phyloP scores from a whole-genome alignment of 2,888 invertebrate genomes.

The Parnassius apollo region DNA sequence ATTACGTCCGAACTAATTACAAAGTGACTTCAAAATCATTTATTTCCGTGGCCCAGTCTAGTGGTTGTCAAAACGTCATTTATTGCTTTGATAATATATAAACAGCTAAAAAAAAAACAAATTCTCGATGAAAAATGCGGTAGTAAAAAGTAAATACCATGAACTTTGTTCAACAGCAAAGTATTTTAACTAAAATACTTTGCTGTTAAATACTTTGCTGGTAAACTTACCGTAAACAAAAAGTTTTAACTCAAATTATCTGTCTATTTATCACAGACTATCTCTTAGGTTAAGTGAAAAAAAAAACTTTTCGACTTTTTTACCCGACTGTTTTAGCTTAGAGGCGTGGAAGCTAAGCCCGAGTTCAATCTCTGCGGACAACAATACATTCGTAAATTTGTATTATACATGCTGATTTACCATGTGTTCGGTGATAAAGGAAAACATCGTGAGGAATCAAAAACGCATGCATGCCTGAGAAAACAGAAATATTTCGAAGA shows the following conservation, averaged over 20 bases:
- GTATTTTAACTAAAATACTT: background rate
- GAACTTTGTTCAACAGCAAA: background rate
- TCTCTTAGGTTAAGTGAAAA: background rate
- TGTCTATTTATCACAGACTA: background rate
- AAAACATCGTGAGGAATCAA: too few relatives aligned
- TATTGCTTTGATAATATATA: slow-evolving; percentile 6
- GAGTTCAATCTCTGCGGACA: too few relatives aligned
- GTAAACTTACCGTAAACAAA: too few relatives aligned
- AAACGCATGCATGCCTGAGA: too few relatives aligned
- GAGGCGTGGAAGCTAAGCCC: background rate
- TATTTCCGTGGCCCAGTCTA: slow-evolving; percentile 11
- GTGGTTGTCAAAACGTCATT: slow-evolving; percentile 16
- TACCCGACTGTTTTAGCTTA: too few relatives aligned
- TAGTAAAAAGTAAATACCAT: background rate
- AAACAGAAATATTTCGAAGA: too few relatives aligned
- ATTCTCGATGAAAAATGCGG: background rate
- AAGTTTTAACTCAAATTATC: background rate
- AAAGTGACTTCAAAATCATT: slow-evolving; percentile 17
- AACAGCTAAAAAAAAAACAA: slow-evolving; percentile 4
- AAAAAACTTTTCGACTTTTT: background rate
- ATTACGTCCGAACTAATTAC: background rate
- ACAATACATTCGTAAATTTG: too few relatives aligned
- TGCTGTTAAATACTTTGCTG: too few relatives aligned
- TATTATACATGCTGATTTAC: too few relatives aligned
- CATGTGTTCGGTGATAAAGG: too few relatives aligned